These are phyloP conservation scores for Morpho helenor DNA, from an alignment of 2,888 invertebrate genomes.

Conservation along the genomic window DNA sequence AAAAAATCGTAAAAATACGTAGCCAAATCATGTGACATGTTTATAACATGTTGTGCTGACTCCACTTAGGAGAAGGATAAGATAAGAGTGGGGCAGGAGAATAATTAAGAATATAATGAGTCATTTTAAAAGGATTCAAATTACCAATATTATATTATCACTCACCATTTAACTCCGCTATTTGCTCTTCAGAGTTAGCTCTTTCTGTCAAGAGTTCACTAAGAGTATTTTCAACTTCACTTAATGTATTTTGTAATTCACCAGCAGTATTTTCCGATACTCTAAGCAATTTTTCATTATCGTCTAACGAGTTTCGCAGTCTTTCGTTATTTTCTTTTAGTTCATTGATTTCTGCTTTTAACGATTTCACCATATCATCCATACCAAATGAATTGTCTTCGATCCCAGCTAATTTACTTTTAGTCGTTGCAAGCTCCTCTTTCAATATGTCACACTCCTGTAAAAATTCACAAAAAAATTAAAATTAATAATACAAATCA, in stretches of 20 bases:
- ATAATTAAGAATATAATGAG: background rate
- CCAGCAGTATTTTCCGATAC: constrained; percentile 90
- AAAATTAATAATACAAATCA: too few species aligned
- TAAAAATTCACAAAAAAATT: constrained; percentile 10
- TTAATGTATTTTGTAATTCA: constrained; percentile 87
- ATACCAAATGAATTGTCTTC: constrained; percentile 86
- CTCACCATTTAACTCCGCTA: constrained; percentile 68
- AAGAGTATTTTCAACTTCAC: constrained; percentile 86
- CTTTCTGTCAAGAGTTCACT: constrained; percentile 74
- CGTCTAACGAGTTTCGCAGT: constrained; percentile 81
- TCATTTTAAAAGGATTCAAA: background rate
- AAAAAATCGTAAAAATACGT: too few species aligned
- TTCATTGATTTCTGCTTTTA: constrained; percentile 82
- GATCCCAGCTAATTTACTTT: constrained; percentile 80
- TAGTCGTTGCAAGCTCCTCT: constrained; percentile 80
- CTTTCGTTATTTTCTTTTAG: constrained; percentile 81
- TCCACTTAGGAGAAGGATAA: background rate
- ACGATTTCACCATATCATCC: constrained; percentile 84
- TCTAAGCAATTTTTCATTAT: constrained; percentile 74
- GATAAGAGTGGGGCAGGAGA: too few species aligned
- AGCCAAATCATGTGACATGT: too few species aligned
- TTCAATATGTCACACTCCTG: constrained; percentile 84
- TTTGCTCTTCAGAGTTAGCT: constrained; percentile 71
- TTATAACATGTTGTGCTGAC: too few species aligned
- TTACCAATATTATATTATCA: constrained; percentile 6